Evolutionary conservation across 2,113 vertebrate genomes (phyloP).

Genomic region (Gopherus flavomarginatus): DNA sequence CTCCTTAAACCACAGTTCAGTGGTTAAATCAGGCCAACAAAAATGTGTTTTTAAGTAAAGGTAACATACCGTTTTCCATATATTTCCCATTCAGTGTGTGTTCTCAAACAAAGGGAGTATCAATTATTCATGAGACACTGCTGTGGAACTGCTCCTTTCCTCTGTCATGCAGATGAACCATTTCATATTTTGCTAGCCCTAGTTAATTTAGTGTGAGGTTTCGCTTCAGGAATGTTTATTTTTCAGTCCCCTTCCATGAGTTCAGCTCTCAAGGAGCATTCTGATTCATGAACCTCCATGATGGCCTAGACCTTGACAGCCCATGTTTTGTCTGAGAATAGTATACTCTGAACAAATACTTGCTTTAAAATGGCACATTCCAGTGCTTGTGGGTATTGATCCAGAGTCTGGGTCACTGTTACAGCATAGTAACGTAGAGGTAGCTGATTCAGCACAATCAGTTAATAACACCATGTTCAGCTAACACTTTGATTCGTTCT

Average conservation of each 20-base stretch:
- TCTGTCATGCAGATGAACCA: neutral
- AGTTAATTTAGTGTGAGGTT: neutral
- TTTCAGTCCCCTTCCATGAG: neutral
- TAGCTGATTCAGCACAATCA: slow-evolving; percentile 3
- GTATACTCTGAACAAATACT: neutral
- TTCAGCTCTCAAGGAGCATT: neutral
- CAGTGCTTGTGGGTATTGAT: slow-evolving; percentile 4
- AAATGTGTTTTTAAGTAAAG: slow-evolving; percentile 18
- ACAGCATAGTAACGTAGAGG: neutral
- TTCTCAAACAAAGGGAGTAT: slow-evolving; percentile 7
- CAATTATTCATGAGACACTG: slow-evolving; percentile 54
- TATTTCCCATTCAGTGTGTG: slow-evolving; percentile 36
- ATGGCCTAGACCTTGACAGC: neutral
- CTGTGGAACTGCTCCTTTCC: slow-evolving; percentile 1
- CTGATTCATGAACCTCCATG: neutral
- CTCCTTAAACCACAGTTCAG: neutral
- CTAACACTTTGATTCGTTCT: neutral
- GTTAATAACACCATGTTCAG: neutral
- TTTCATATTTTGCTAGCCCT: slow-evolving; percentile 5
- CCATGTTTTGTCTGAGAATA: neutral
- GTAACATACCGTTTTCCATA: neutral
- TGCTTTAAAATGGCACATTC: slow-evolving; percentile 22
- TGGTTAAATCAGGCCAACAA: neutral
- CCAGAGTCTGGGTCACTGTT: slow-evolving; percentile 26
- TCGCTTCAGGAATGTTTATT: neutral